Base-by-base conservation (phyloP, 2,888 invertebrate species). In the Eupithecia tripunctaria region DNA sequence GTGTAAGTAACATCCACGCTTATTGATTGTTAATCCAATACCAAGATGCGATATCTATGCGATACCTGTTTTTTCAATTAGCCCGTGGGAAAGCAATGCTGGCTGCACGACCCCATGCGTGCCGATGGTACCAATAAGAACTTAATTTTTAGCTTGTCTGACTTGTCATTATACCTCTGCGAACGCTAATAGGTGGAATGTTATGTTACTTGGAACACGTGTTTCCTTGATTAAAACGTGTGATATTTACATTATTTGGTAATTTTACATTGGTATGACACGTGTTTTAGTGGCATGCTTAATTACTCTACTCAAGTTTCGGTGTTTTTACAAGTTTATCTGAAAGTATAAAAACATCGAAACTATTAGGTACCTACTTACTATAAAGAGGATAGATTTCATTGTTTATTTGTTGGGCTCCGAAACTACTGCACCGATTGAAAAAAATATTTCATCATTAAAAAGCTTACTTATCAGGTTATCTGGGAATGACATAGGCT, bases 81-180 rank as follows among this genome's bases (percentile, higher is more conserved):
- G 78, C 70, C 84, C 91, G 92, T 92, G 92, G 91, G 92, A 92
- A 92, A 87, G 88, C 85, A 88, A 90, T 89, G 89, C 81, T 80
- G 80, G 76, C 74, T 77, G 81, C 70, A 75, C 77, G 79, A 67
- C 51, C 70, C 78, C 82, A 84, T 85, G 85, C 85, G 82, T 79
- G 83, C 82, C 82, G 83, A 85, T 84, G 87, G 84, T 82, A 83
- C 82, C 82, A 85, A 84, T 83, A 86, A 89, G 85, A 87, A 88
- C 84, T 87, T 84, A 86, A 88, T 88, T 88, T 89, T 87, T 85
- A 88, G 88, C 84, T 83, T 83, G 89, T 89, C 78, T 65, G 79
- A 80, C 83, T 82, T 82, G 84, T 86, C 85, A 86, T 88, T 87
- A 88, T 83, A 83, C 77, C 85, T 82, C 83, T 86, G 85, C 84